A percentile compares a stretch with the other conserved stretches of the same genome.
Conservation (phyloP, 2,113 vertebrate species). For the Sitta europaea region DNA sequence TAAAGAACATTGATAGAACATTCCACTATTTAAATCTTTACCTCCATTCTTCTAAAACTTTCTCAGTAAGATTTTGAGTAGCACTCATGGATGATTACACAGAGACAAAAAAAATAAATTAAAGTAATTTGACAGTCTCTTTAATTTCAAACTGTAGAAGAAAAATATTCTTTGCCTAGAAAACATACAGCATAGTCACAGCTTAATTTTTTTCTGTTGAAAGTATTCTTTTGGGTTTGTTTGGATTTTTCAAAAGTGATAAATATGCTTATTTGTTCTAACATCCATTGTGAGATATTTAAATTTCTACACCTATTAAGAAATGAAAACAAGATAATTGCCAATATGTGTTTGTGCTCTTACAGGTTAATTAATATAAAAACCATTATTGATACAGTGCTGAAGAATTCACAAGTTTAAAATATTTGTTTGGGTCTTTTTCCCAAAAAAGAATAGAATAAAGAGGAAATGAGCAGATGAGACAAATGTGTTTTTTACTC, state of each 20-base stretch:
- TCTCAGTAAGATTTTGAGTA: background rate
- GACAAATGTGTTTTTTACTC: background rate
- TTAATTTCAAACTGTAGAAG: background rate
- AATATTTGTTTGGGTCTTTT: background rate
- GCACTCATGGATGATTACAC: background rate
- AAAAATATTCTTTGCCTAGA: background rate
- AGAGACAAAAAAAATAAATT: background rate
- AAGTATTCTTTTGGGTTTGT: background rate
- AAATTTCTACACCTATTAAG: background rate
- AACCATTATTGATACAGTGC: fast-evolving
- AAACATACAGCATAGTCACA: background rate
- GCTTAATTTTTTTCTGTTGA: background rate
- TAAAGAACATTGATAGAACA: background rate
- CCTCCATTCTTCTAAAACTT: background rate
- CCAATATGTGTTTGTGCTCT: background rate
- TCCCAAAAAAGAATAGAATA: background rate
- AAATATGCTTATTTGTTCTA: background rate
- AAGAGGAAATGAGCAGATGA: background rate
- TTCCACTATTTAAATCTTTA: background rate
- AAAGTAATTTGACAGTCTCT: background rate
- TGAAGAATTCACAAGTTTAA: background rate
- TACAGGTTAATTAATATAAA: background rate
- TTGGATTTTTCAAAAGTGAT: background rate
- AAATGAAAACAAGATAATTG: background rate
- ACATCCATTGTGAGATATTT: background rate